A percentile compares a stretch with the other conserved stretches of the same genome.
Conservation (phyloP, 2,888 invertebrate genomes). For the Torymus auratus region DNA sequence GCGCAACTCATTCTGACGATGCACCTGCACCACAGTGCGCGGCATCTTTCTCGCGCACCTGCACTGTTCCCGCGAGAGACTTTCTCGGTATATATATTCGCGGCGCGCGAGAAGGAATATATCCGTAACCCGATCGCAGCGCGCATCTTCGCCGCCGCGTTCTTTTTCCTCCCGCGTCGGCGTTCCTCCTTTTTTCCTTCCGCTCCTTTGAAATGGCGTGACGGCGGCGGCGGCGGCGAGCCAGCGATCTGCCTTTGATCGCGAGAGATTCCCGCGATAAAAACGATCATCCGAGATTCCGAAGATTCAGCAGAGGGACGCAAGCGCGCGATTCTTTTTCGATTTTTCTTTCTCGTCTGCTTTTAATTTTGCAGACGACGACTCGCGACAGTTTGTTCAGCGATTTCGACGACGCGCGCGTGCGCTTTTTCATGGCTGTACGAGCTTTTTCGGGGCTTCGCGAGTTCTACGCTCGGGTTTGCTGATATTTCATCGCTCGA, state of each 20-base stretch:
- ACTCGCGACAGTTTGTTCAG: constrained; percentile 20
- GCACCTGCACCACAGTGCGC: not conserved
- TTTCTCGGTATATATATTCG: constrained; percentile 1
- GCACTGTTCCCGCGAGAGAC: no score
- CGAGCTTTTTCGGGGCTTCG: not conserved
- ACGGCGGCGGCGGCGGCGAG: constrained; percentile 9
- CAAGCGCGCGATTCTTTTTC: not conserved
- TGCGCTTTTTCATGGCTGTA: no score
- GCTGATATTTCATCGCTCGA: not conserved
- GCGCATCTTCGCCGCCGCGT: not conserved
- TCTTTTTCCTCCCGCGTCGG: not conserved
- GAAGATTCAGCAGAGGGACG: constrained; percentile 32
- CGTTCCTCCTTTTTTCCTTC: not conserved
- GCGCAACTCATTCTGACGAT: not conserved
- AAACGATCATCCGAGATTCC: constrained; percentile 51
- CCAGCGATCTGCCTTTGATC: constrained; percentile 41
- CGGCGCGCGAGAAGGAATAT: not conserved
- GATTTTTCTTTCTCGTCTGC: constrained; percentile 1
- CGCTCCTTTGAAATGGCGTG: constrained; percentile 4
- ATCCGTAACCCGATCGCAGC: constrained; percentile 20
- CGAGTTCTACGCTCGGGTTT: not conserved
- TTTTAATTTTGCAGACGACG: constrained; percentile 2
- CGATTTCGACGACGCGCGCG: not conserved
- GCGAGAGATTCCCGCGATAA: constrained; percentile 44
- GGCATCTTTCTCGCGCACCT: no score